These are phyloP conservation scores for Heterohyrax brucei DNA, from an alignment of 2,797 vertebrate genomes.

Conservation along the genomic window DNA sequence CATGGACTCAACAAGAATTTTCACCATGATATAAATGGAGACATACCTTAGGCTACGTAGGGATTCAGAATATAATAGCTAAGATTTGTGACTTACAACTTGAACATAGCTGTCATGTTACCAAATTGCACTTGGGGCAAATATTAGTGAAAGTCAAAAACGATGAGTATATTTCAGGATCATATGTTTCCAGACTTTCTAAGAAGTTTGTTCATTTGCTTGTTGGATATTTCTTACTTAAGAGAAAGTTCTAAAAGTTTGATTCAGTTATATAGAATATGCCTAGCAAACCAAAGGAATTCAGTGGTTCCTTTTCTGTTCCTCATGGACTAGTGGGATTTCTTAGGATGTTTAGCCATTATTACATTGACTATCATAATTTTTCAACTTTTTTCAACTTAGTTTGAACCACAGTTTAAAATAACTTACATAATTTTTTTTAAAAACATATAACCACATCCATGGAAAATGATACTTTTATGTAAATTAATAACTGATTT, in stretches of 20 bases:
- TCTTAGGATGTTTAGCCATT: slow-evolving; percentile 42
- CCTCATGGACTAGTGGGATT: background rate
- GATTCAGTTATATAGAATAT: background rate
- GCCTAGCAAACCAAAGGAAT: slow-evolving; percentile 14
- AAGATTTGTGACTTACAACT: slow-evolving; percentile 3
- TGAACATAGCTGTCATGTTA: background rate
- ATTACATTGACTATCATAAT: slow-evolving; percentile 53
- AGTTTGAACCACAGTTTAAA: slow-evolving; percentile 51
- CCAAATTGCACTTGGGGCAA: background rate
- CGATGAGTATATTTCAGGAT: slow-evolving; percentile 3
- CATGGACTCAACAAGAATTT: background rate
- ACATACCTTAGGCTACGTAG: slow-evolving; percentile 33
- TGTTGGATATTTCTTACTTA: slow-evolving; percentile 8
- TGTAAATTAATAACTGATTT: background rate
- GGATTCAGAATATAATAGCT: slow-evolving; percentile 19
- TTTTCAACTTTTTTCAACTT: background rate
- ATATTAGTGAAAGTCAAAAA: slow-evolving; percentile 30
- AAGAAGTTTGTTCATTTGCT: slow-evolving; percentile 19
- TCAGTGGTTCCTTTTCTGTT: slow-evolving; percentile 8
- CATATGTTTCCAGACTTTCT: background rate
- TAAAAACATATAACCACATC: background rate
- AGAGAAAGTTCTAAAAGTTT: slow-evolving; percentile 58
- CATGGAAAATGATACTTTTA: background rate
- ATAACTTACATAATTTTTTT: slow-evolving; percentile 31
- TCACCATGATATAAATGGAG: background rate